A percentile compares a stretch with the other conserved stretches of the same genome.
Evolutionary conservation across 1,140 invertebrate genomes (phyloP).

Genomic region (Octopus sinensis): DNA sequence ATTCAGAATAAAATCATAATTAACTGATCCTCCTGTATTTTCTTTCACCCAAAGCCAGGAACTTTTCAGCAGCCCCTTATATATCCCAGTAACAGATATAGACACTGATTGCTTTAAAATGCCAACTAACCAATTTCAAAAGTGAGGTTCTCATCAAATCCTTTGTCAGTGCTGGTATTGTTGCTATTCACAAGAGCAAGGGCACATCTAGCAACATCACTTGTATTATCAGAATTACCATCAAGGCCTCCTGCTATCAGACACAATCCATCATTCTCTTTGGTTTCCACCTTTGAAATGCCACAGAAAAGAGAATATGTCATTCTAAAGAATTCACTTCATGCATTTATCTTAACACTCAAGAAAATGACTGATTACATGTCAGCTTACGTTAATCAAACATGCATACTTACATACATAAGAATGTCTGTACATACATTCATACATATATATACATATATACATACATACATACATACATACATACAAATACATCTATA

Average conservation of each 20-base stretch:
- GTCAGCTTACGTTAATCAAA: neutral
- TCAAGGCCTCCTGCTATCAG: neutral
- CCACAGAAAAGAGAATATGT: neutral
- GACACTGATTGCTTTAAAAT: too few relatives aligned
- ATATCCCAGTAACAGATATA: too few relatives aligned
- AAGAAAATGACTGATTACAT: neutral
- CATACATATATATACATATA: neutral
- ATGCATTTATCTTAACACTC: neutral
- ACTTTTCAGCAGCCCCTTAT: too few relatives aligned
- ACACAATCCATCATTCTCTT: slow-evolving; percentile 4
- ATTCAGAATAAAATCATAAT: too few relatives aligned
- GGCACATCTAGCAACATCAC: neutral
- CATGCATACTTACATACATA: neutral
- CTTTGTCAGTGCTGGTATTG: neutral
- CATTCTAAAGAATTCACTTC: neutral
- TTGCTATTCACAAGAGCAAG: neutral
- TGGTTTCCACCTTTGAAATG: neutral
- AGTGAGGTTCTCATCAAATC: neutral
- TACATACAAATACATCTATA: neutral
- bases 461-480: neutral
- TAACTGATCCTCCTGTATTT: too few relatives aligned
- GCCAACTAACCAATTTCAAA: neutral
- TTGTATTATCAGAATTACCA: neutral
- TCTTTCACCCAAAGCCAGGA: too few relatives aligned
- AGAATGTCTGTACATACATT: neutral